Evolutionary conservation across 2,888 invertebrate species (phyloP).

Genomic region (Orthosia gracilis): DNA sequence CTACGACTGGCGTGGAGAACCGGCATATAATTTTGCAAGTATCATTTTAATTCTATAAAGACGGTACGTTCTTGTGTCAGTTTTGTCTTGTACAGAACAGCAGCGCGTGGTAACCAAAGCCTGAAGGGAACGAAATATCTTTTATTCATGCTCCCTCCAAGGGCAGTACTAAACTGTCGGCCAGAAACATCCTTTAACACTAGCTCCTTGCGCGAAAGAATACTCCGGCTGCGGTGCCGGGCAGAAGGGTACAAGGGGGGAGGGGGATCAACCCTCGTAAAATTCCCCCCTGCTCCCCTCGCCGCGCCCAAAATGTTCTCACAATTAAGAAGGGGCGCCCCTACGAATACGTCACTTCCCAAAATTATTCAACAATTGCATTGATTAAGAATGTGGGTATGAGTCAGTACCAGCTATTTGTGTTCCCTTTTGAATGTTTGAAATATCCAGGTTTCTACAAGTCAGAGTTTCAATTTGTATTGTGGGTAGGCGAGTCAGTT

Average conservation of each 20-base stretch:
- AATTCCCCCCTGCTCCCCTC: slow-evolving; percentile 25
- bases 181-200: slow-evolving; percentile 42
- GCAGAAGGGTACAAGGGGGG: slow-evolving; percentile 36
- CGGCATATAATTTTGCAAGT: not conserved
- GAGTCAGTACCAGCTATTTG: slow-evolving; percentile 16
- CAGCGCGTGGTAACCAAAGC: not conserved
- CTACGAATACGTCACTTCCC: slow-evolving; percentile 47
- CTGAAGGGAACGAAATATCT: slow-evolving; percentile 17
- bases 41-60: not conserved
- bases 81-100: not conserved
- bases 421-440: slow-evolving; percentile 3
- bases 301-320: slow-evolving; percentile 45
- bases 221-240: slow-evolving; percentile 41
- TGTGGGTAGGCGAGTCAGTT: slow-evolving; percentile 5
- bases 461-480: slow-evolving; percentile 4
- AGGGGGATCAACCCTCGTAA: slow-evolving; percentile 52
- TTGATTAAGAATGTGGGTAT: slow-evolving; percentile 47
- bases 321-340: slow-evolving; percentile 57
- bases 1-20: not conserved
- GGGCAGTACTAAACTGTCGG: slow-evolving; percentile 25
- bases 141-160: slow-evolving; percentile 41
- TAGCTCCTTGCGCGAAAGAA: slow-evolving; percentile 46
- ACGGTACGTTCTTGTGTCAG: not conserved
- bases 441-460: not conserved
- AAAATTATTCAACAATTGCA: slow-evolving; percentile 55